Base-by-base conservation (phyloP, 1,140 invertebrate genomes). In the Eciton burchellii region DNA sequence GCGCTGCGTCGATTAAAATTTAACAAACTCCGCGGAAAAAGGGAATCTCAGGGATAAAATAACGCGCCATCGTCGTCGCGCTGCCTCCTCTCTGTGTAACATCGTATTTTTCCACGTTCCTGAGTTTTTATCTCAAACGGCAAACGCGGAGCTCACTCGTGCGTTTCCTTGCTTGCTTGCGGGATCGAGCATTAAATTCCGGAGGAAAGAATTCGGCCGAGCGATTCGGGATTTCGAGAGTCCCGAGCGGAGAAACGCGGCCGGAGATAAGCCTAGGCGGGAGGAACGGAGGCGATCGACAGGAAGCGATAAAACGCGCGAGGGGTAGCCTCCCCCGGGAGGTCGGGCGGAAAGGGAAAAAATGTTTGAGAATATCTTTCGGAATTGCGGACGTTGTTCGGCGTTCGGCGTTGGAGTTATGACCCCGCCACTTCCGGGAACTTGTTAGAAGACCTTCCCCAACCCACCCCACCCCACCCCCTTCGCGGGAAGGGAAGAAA, bases 121-220 rank as follows among this genome's bases (percentile, higher is more conserved):
- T 29, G 12, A 24, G 73, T 12, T 63, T 77, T 56, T 68, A 77
- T 68, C n/a, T n/a, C 74, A 6, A 45, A 14, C 16, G 14, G 16
- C 14, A 9, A 12, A 77, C 29, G 29, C 54, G 72, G 26, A 63
- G 57, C 16, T 77, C 68, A 26, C 19, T 54, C 49, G 35, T 16
- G 29, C 4, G 14, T 2, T 8, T 9, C 9, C 63, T 0, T 0
- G 12, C n/a, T 45, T n/a, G 24, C 29, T 54, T 60, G 62, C 60
- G 71, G 81, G 66, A 72, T 88, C 70, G 87, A 81, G 81, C 84
- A 85, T 86, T 87, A 86, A 84, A 88, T 81, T 81, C 41, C 66
- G 47, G 84, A 81, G 74, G 56, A 85, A 84, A 86, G 86, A 63
- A 12, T 1, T 16, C 19, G 43, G 45, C 19, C 26, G 49, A 29